These are phyloP conservation scores for Alouatta palliata DNA, from an alignment of 2,113 vertebrate genomes.

Conservation along the genomic window DNA sequence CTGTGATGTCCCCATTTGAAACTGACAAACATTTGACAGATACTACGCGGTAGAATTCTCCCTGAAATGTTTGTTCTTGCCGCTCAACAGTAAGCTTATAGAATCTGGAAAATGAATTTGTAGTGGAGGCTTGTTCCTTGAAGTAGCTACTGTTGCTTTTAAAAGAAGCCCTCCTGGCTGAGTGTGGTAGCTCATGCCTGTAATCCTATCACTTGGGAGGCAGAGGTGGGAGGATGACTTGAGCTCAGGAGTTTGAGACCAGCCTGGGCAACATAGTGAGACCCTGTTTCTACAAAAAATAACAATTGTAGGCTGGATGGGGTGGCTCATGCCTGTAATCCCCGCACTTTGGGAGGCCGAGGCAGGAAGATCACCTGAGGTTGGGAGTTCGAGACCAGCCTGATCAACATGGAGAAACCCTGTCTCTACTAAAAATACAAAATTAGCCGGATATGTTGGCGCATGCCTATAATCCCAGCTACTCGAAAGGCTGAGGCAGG, in stretches of 20 bases:
- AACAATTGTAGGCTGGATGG: neutral
- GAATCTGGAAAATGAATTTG: neutral
- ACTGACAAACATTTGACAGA: neutral
- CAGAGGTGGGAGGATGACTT: neutral
- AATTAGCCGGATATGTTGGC: no score
- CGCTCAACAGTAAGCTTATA: neutral
- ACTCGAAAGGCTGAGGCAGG: no score
- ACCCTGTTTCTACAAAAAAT: neutral
- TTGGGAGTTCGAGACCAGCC: no score
- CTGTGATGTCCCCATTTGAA: neutral
- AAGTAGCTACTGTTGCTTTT: neutral
- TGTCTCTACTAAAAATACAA: no score
- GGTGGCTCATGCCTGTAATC: no score
- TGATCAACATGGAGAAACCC: no score
- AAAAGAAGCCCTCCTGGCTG: neutral
- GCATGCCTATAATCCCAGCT: no score
- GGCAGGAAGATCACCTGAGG: no score
- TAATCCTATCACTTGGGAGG: neutral
- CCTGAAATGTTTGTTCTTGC: neutral
- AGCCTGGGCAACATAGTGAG: neutral
- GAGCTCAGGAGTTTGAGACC: neutral
- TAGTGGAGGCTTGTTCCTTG: neutral
- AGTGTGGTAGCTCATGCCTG: neutral
- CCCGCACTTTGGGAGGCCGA: no score
- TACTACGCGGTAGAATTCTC: neutral